A percentile compares a stretch with the other conserved stretches of the same genome.
Evolutionary conservation across 2,888 invertebrate species (phyloP).

Genomic region (Pristionchus arcanus): DNA sequence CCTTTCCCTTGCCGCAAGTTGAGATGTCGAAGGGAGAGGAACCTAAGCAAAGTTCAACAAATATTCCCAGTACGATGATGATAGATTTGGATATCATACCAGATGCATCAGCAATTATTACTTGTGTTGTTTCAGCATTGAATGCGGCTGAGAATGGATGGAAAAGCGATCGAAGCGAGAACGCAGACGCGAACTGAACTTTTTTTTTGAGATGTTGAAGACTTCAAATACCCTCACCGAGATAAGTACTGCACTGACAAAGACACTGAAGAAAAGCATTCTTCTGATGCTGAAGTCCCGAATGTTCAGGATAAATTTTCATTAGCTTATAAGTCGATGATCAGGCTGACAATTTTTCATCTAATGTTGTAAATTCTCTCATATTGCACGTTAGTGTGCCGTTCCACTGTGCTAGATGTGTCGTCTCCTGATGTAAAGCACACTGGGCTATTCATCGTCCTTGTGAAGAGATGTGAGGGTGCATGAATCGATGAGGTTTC

Average conservation of each 20-base stretch:
- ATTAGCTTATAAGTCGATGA: not conserved
- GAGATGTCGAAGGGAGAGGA: conserved; percentile 36
- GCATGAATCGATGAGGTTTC: not conserved
- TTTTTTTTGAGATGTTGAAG: not conserved
- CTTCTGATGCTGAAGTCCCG: not conserved
- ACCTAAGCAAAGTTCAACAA: not conserved
- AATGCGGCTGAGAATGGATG: not conserved
- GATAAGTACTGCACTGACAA: not conserved
- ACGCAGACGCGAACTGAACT: not conserved
- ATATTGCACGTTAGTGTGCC: not conserved
- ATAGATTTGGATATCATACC: not conserved
- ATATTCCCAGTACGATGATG: not conserved
- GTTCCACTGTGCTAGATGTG: not conserved
- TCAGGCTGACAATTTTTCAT: not conserved
- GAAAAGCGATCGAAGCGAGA: not conserved
- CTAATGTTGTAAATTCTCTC: not conserved
- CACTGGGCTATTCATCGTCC: not conserved
- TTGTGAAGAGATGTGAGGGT: not conserved
- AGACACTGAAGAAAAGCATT: not conserved
- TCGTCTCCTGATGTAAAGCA: not conserved
- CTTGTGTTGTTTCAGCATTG: not conserved
- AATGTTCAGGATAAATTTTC: not conserved
- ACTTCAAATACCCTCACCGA: not conserved
- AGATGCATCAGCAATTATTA: not conserved
- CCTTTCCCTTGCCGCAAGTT: conserved; percentile 41